Evolutionary conservation across 2,888 invertebrate species (phyloP).

Genomic region (Aporophyla lueneburgensis): DNA sequence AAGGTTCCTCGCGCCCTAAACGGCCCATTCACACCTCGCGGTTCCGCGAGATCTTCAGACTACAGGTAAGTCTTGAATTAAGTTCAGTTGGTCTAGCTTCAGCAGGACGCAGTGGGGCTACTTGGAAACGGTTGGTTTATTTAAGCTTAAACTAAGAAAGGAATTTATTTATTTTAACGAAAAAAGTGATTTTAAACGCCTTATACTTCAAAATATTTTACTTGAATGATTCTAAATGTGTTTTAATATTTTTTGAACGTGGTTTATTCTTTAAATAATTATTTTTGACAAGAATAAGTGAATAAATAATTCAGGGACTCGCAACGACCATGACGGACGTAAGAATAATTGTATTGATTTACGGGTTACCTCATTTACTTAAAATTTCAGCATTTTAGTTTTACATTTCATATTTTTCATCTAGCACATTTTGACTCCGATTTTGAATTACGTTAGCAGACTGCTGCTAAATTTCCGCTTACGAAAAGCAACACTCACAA

Average conservation of each 20-base stretch:
- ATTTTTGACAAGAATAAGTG: not conserved
- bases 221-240: not conserved
- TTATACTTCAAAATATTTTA: not conserved
- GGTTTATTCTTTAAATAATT: not conserved
- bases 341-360: slow-evolving; percentile 14
- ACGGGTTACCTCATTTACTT: not conserved
- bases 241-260: not conserved
- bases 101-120: not conserved
- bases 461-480: not conserved
- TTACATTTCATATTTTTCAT: not conserved
- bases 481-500: not conserved
- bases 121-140: slow-evolving; percentile 8
- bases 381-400: not conserved
- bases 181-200: not conserved
- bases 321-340: not conserved
- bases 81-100: slow-evolving; percentile 7
- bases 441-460: not conserved
- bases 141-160: not conserved
- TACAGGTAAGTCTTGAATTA: slow-evolving; percentile 23
- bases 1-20: slow-evolving; percentile 52
- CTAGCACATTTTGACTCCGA: not conserved
- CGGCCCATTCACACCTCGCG: slow-evolving; percentile 55
- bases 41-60: slow-evolving; percentile 3
- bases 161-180: not conserved
- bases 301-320: not conserved